Evolutionary conservation across 1,140 invertebrate genomes (phyloP).

Genomic region (Mylabris phalerata): DNA sequence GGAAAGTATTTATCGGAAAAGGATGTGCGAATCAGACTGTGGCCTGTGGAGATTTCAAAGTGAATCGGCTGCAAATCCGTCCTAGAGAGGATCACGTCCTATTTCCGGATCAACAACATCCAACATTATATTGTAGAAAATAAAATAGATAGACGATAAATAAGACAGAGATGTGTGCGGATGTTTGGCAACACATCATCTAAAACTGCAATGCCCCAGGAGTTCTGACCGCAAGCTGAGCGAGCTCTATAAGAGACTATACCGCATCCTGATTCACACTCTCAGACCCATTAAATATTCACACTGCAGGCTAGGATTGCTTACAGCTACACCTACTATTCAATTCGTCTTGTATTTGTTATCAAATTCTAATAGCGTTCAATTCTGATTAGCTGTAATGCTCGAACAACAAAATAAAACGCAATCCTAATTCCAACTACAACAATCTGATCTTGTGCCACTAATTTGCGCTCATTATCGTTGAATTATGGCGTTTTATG

Average conservation of each 20-base stretch:
- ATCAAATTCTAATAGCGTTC: no score
- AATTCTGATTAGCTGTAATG: no score
- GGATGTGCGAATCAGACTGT: slow-evolving; percentile 16
- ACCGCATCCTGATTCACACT: slow-evolving; percentile 36
- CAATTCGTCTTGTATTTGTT: no score
- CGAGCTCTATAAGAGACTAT: slow-evolving; percentile 23
- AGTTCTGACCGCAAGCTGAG: slow-evolving; percentile 35
- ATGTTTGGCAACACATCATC: no score
- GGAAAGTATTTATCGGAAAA: slow-evolving; percentile 17
- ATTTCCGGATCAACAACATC: background rate
- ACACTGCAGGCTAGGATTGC: slow-evolving; percentile 37
- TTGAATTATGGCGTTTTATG: no score
- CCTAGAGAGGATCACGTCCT: slow-evolving; percentile 13
- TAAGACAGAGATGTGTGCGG: no score
- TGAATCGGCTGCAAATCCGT: slow-evolving; percentile 15
- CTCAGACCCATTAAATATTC: slow-evolving; percentile 40
- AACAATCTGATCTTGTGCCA: no score
- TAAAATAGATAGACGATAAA: no score
- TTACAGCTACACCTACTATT: slow-evolving; percentile 4
- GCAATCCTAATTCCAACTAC: no score
- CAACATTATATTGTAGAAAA: no score
- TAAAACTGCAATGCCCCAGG: slow-evolving; percentile 23
- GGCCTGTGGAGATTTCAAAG: slow-evolving; percentile 14
- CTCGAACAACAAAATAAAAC: no score
- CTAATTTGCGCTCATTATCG: no score